Percentiles rank a stretch among this genome's conserved stretches.
These are phyloP conservation scores for Phalloptychus januarius DNA, from an alignment of 2,797 vertebrate genomes.

Conservation along the genomic window DNA sequence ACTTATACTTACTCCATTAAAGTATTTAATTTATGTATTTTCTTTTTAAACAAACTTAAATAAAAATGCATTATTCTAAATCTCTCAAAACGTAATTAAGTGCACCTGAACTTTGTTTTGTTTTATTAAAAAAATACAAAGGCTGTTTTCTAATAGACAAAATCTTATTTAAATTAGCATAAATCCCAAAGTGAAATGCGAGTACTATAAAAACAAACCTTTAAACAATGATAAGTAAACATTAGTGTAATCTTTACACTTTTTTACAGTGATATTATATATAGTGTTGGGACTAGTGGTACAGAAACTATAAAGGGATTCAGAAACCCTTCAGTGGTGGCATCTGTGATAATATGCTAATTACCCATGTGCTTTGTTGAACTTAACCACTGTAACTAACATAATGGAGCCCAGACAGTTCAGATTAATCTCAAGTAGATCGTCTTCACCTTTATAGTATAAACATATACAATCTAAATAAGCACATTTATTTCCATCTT, in stretches of 20 bases:
- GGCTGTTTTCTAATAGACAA: not conserved
- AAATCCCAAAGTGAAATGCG: not conserved
- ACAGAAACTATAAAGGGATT: not conserved
- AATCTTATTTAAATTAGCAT: not conserved
- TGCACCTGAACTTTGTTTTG: not conserved
- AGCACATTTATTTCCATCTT: not conserved
- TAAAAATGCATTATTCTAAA: not conserved
- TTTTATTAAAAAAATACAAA: not conserved
- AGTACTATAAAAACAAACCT: not conserved
- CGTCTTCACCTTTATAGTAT: no score
- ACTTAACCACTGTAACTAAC: not conserved
- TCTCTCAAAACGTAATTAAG: not conserved
- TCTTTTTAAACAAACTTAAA: not conserved
- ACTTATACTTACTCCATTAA: not conserved
- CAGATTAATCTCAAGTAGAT: not conserved
- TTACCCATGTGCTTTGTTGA: slow-evolving; percentile 9
- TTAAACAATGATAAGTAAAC: not conserved
- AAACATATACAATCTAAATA: not conserved
- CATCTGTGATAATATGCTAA: not conserved
- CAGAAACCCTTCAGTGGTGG: not conserved
- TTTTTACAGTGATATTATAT: not conserved
- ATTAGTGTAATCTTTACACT: not conserved
- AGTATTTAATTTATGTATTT: no score
- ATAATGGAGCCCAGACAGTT: not conserved
- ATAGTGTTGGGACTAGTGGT: not conserved